Conservation (phyloP, 2,888 invertebrate species). For the Fabriciana adippe region DNA sequence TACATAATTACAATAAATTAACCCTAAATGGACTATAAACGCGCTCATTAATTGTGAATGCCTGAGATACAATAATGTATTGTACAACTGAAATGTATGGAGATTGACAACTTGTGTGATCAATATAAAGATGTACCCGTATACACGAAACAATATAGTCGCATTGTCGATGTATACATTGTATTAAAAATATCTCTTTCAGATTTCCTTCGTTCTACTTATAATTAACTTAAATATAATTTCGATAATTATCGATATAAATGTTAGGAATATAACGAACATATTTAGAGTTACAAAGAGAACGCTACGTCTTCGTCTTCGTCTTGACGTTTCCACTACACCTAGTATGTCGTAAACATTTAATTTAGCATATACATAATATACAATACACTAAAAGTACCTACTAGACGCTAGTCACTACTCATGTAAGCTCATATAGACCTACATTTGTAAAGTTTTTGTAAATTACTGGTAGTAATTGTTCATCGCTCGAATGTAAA, state of each 20-base stretch:
- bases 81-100: too few relatives aligned
- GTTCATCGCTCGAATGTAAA: neutral
- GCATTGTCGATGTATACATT: constrained; percentile 1
- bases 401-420: constrained; percentile 7
- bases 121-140: neutral
- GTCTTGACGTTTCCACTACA: neutral
- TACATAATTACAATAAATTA: constrained; percentile 13
- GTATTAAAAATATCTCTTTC: constrained; percentile 15
- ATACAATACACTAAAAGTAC: constrained; percentile 9
- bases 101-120: too few relatives aligned
- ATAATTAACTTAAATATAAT: constrained; percentile 16
- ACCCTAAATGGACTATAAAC: neutral
- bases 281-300: constrained; percentile 2
- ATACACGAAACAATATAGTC: neutral
- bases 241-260: constrained; percentile 3
- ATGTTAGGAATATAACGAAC: neutral
- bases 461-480: constrained; percentile 7
- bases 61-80: too few relatives aligned
- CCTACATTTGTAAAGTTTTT: constrained; percentile 13
- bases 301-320: constrained; percentile 3
- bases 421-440: constrained; percentile 16
- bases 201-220: constrained; percentile 16
- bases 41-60: neutral
- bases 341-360: neutral
- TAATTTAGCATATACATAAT: constrained; percentile 9